A percentile compares a stretch with the other conserved stretches of the same genome.
phyloP scores from a whole-genome alignment of 1,140 invertebrate genomes.

The Ips nitidus region DNA sequence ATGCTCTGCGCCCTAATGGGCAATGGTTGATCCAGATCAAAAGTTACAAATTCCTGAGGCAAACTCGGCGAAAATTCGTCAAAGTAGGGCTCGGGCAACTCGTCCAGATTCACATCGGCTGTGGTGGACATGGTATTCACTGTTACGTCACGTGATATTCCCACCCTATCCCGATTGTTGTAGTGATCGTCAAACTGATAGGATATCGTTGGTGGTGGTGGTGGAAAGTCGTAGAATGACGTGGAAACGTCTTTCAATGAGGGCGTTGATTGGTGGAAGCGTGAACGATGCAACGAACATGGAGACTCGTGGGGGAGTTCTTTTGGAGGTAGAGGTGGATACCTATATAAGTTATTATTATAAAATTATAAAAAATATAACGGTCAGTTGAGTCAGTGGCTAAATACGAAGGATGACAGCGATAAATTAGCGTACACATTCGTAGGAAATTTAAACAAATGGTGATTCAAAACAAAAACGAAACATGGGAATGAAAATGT shows the following conservation, averaged over 20 bases:
- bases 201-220: slow-evolving; percentile 55
- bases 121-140: slow-evolving; percentile 53
- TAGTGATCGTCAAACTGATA: slow-evolving; percentile 49
- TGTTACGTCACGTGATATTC: slow-evolving; percentile 50
- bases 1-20: slow-evolving; percentile 47
- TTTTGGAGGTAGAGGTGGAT: slow-evolving; percentile 57
- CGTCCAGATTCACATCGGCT: slow-evolving; percentile 50
- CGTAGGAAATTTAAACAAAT: too few species aligned
- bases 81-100: slow-evolving; percentile 44
- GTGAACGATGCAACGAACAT: slow-evolving; percentile 52
- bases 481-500: too few species aligned
- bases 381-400: too few species aligned
- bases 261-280: slow-evolving; percentile 54
- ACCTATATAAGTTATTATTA: slow-evolving; percentile 40
- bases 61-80: slow-evolving; percentile 52
- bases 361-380: neutral
- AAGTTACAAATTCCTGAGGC: slow-evolving; percentile 52
- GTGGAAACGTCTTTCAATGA: slow-evolving; percentile 60
- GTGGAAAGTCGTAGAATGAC: slow-evolving; percentile 59
- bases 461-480: too few species aligned
- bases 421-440: too few species aligned
- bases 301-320: slow-evolving; percentile 49
- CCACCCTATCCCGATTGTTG: slow-evolving; percentile 34
- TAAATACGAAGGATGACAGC: too few species aligned
- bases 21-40: slow-evolving; percentile 52